Evolutionary conservation across 1,140 invertebrate genomes (phyloP), one percentile per base, ranked within the genome.

Genomic region (Drosophila tsacasi): DNA sequence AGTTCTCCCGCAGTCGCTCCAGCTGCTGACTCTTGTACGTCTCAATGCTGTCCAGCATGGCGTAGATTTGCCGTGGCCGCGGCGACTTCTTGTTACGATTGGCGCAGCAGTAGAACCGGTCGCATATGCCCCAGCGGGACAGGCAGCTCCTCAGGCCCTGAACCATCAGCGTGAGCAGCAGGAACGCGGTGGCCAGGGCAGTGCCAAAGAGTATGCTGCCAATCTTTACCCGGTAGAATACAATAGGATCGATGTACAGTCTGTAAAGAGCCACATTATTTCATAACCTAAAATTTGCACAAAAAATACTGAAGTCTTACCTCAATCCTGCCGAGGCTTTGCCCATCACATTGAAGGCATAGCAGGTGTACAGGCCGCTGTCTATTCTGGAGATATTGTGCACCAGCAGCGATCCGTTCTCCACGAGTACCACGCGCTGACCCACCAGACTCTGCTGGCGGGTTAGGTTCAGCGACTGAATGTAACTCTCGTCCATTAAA

Each of bases 31-130:
- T 96, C 93, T 98, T 98, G 93, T 98, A 98, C 59, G 96, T 96
- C 92, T 98, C 97, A 69, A 98, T 97, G 91, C 96, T 97, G 87
- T 98, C 97, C 75, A 98, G 93, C 95, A 97, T 96, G 63, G 95
- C 95, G 84, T 96, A 97, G 52, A 98, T 96, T 92, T 98, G 97
- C 49, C 96, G 95, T 10, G 96, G 95, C 54, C 96, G 94, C 5
- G 97, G 96, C 10, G 96, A 96, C 27, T 95, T 94, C 10, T 95
- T 94, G 57, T 95, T 87, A 8, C 89, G 85, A 58, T 73, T 95
- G 25, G 93, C 93, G 61, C 94, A 94, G 82, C 97, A 97, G 90
- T 95, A 94, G 81, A 94, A 94, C 13, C 94, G 94, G 77, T 95
- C 94, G 71, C 95, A 91, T 23, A 96, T 93, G 40, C 95, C 95